Percentiles rank a stretch among this genome's conserved stretches.
Evolutionary conservation across 1,140 invertebrate genomes (phyloP).

Genomic region (Anagrus nilaparvatae): DNA sequence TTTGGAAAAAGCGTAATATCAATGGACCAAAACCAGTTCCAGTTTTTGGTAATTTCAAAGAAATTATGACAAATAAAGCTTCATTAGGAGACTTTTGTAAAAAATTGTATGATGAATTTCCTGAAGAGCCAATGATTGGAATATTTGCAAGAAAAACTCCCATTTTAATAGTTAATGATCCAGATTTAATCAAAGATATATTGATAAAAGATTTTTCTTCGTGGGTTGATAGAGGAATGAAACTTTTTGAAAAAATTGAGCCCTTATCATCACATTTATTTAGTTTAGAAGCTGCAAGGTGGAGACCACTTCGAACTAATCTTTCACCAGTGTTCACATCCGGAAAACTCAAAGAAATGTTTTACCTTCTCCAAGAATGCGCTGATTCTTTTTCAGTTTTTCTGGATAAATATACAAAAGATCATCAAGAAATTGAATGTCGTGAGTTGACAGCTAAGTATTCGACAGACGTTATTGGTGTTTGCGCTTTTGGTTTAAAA

Average conservation of each 20-base stretch:
- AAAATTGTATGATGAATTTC: constrained; percentile 20
- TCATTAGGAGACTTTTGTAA: constrained; percentile 16
- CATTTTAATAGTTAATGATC: constrained; percentile 20
- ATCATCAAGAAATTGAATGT: constrained; percentile 37
- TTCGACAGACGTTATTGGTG: constrained; percentile 46
- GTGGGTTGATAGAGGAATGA: constrained; percentile 28
- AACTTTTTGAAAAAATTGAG: constrained; percentile 16
- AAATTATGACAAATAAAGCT: constrained; percentile 11
- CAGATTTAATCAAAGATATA: constrained; percentile 23
- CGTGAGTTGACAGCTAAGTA: constrained; percentile 41
- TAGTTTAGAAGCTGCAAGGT: constrained; percentile 24
- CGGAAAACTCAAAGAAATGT: constrained; percentile 30
- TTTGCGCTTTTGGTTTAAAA: constrained; percentile 47
- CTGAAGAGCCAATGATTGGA: constrained; percentile 22
- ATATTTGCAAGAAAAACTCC: constrained; percentile 17
- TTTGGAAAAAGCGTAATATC: constrained; percentile 19
- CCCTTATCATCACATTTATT: constrained; percentile 18
- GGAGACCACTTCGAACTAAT: constrained; percentile 40
- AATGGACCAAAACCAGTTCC: constrained; percentile 21
- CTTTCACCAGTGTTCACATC: constrained; percentile 37
- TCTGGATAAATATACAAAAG: constrained; percentile 25
- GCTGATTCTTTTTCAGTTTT: no score
- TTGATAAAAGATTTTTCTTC: constrained; percentile 33
- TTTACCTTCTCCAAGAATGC: constrained; percentile 8
- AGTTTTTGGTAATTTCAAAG: constrained; percentile 24